phyloP scores from a whole-genome alignment of 2,888 invertebrate species.

The Linnaemya tessellans region DNA sequence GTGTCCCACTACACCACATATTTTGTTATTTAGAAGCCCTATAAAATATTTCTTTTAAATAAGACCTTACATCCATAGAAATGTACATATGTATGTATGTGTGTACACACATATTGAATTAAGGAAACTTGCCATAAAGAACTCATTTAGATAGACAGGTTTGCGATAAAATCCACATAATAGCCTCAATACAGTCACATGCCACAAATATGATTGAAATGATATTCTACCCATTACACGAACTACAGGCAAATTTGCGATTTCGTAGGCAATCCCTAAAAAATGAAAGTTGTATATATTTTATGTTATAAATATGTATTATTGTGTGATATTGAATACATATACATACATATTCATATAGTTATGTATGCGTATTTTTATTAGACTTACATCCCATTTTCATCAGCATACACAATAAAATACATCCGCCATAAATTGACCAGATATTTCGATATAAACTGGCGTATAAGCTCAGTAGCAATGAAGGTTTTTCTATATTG shows the following conservation, averaged over 20 bases:
- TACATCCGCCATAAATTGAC: slow-evolving; percentile 79
- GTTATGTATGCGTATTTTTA: not conserved
- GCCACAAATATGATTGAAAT: slow-evolving; percentile 79
- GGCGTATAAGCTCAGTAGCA: slow-evolving; percentile 82
- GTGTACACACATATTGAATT: not conserved
- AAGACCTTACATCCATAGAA: no score
- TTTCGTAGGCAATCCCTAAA: slow-evolving; percentile 76
- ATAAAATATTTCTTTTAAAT: no score
- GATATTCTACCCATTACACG: slow-evolving; percentile 78
- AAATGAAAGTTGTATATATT: slow-evolving; percentile 17
- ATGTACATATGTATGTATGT: not conserved
- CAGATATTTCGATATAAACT: slow-evolving; percentile 82
- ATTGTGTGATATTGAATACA: not conserved
- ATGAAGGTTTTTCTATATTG: slow-evolving; percentile 78
- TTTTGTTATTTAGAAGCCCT: no score
- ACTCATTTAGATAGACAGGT: slow-evolving; percentile 75
- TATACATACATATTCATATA: not conserved
- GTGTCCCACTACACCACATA: no score
- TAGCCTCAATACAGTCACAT: slow-evolving; percentile 75
- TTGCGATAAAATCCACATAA: slow-evolving; percentile 73
- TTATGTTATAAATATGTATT: no score
- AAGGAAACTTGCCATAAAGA: slow-evolving; percentile 74
- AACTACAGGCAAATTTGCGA: slow-evolving; percentile 76
- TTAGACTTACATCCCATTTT: slow-evolving; percentile 80
- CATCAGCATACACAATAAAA: slow-evolving; percentile 76